Evolutionary conservation across 2,113 vertebrate species (phyloP).

Genomic region (Pan paniscus): DNA sequence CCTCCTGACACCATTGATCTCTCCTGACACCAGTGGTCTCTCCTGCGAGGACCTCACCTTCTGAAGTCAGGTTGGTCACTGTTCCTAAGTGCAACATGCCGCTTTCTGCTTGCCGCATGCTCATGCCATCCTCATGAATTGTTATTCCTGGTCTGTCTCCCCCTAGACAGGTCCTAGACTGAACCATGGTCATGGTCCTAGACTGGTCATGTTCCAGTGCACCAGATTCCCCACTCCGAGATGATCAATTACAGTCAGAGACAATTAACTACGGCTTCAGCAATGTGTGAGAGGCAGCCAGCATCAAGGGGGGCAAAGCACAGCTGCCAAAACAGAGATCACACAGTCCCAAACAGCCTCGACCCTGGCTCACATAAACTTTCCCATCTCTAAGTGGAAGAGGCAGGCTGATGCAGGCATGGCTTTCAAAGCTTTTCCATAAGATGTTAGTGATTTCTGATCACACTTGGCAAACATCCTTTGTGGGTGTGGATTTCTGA

Average conservation of each 20-base stretch:
- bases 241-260: background rate
- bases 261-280: background rate
- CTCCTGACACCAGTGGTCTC: too few relatives aligned
- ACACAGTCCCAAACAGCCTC: background rate
- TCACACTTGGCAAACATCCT: background rate
- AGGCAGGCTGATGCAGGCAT: background rate
- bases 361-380: too few relatives aligned
- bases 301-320: background rate
- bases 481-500: background rate
- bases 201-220: background rate
- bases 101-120: fast-evolving
- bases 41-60: background rate
- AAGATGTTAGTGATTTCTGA: background rate
- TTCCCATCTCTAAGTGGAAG: background rate
- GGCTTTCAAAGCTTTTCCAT: background rate
- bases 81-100: fast-evolving
- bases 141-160: background rate
- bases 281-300: background rate
- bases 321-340: background rate
- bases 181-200: too few relatives aligned
- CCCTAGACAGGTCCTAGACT: too few relatives aligned
- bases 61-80: fast-evolving
- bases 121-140: too few relatives aligned
- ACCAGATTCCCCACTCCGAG: background rate
- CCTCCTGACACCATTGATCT: too few relatives aligned